phyloP scores from a whole-genome alignment of 2,113 vertebrate species.

The Vidua chalybeata region DNA sequence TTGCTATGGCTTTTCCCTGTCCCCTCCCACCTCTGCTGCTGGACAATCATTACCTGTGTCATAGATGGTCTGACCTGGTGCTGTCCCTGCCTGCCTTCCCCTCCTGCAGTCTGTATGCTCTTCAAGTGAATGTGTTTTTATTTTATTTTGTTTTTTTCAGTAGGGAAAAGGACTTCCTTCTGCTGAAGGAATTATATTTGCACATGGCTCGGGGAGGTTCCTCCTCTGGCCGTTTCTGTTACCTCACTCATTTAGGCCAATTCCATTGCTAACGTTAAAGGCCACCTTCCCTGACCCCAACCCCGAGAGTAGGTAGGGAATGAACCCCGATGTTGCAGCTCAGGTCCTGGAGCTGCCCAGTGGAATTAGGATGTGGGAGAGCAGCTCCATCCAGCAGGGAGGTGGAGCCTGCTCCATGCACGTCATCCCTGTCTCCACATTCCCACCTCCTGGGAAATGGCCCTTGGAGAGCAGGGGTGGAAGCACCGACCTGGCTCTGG shows the following conservation, averaged over 20 bases:
- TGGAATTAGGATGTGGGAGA: background rate
- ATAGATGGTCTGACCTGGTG: constrained; percentile 47
- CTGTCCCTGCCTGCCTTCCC: constrained; percentile 47
- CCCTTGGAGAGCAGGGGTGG: background rate
- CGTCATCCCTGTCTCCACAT: accelerated
- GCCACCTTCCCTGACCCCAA: constrained; percentile 23
- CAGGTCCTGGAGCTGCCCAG: background rate
- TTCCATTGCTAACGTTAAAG: constrained; percentile 60
- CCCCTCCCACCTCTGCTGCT: constrained; percentile 1
- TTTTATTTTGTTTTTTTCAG: background rate
- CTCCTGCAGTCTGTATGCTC: constrained; percentile 40
- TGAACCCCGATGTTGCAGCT: background rate
- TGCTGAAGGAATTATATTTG: constrained; percentile 65
- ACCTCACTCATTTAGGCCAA: constrained; percentile 76
- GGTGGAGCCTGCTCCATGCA: background rate
- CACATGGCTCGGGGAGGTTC: constrained; percentile 64
- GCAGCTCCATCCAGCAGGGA: background rate
- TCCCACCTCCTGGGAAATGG: background rate
- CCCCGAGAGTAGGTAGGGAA: background rate
- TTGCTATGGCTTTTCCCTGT: background rate
- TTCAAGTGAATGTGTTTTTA: constrained; percentile 30
- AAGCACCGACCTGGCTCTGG: background rate
- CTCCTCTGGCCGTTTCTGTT: constrained; percentile 72
- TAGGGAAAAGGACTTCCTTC: constrained; percentile 55
- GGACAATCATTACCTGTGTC: constrained; percentile 54